Percentiles rank a stretch among this genome's conserved stretches.
These are phyloP conservation scores for Phocides pigmalion DNA, from an alignment of 1,140 invertebrate genomes.

Conservation along the genomic window DNA sequence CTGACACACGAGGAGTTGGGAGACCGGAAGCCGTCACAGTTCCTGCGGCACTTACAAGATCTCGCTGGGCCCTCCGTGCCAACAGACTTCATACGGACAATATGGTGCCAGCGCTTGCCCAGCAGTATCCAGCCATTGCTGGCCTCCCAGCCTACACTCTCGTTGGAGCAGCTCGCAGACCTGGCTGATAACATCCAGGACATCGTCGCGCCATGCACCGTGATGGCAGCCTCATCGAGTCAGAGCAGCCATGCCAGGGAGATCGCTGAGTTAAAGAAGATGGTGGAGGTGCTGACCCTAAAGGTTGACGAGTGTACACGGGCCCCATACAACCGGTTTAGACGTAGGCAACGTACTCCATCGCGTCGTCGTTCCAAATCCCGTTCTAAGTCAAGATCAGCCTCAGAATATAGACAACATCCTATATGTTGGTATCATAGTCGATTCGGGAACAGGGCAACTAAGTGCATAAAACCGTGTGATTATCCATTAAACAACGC, in stretches of 20 bases:
- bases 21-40: not conserved
- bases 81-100: not conserved
- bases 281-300: too few relatives aligned
- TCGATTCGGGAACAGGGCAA: not conserved
- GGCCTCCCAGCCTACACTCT: not conserved
- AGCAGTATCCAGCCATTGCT: not conserved
- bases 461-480: not conserved
- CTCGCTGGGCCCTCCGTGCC: not conserved
- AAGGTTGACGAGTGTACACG: not conserved
- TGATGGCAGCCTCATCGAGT: too few relatives aligned
- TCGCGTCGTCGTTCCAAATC: not conserved
- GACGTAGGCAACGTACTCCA: not conserved
- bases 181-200: too few relatives aligned
- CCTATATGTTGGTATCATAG: not conserved
- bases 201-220: too few relatives aligned
- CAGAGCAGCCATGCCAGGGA: too few relatives aligned
- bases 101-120: not conserved
- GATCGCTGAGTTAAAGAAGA: too few relatives aligned
- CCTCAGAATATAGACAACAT: not conserved
- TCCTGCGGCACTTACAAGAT: not conserved
- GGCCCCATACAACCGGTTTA: not conserved
- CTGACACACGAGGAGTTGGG: not conserved
- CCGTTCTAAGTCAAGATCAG: not conserved
- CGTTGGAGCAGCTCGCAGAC: too few relatives aligned
- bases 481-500: constrained; percentile 8